These are phyloP conservation scores for Syrphus vitripennis DNA, from an alignment of 2,888 invertebrate species.

Conservation along the genomic window DNA sequence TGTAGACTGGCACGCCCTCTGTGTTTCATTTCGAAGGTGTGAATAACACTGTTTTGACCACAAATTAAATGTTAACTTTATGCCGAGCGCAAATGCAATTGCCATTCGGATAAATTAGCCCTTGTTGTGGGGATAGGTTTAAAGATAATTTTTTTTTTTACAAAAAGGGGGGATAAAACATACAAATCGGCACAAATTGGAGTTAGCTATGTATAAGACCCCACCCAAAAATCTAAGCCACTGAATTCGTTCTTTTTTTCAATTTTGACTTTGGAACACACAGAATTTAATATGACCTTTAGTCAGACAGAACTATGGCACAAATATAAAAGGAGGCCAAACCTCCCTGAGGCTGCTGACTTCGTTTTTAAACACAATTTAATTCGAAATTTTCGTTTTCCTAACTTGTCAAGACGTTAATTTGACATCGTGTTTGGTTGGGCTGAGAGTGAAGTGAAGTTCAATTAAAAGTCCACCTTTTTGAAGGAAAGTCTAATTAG, in stretches of 20 bases:
- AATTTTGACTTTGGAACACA: slow-evolving; percentile 8
- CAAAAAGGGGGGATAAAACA: background rate
- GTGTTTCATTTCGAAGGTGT: slow-evolving; percentile 44
- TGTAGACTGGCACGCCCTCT: slow-evolving; percentile 32
- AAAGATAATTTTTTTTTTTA: background rate
- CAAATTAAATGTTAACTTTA: slow-evolving; percentile 30
- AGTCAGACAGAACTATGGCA: background rate
- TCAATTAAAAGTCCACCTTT: slow-evolving; percentile 24
- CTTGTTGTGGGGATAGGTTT: slow-evolving; percentile 20
- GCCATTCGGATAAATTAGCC: slow-evolving; percentile 35
- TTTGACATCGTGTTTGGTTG: slow-evolving; percentile 53
- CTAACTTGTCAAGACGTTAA: slow-evolving; percentile 46
- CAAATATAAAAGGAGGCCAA: background rate
- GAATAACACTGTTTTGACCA: slow-evolving; percentile 45
- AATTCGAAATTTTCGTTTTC: slow-evolving; percentile 1
- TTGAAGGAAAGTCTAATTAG: slow-evolving; percentile 45
- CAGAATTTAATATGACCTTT: slow-evolving; percentile 51
- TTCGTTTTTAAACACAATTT: background rate
- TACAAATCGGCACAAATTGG: slow-evolving; percentile 42
- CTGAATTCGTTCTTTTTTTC: background rate
- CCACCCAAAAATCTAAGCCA: slow-evolving; percentile 32
- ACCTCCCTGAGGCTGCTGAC: background rate
- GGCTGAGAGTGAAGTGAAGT: background rate
- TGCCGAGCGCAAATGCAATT: slow-evolving; percentile 14
- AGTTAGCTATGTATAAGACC: slow-evolving; percentile 11